Conservation (phyloP, 2,113 vertebrate genomes). For the Thamnophis sirtalis region DNA sequence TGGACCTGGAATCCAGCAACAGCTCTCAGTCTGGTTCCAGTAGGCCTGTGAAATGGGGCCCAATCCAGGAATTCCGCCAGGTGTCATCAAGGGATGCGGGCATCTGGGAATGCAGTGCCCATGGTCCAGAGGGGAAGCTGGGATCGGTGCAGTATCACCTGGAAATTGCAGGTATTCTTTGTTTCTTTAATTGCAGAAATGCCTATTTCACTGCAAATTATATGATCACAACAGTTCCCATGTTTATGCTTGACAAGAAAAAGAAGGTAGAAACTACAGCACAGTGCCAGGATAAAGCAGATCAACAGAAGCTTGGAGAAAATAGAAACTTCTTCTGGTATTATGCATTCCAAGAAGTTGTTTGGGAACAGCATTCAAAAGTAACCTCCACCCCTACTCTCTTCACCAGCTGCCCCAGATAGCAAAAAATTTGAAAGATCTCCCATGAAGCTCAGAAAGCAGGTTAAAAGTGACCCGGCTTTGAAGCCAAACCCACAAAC, state of each 20-base stretch:
- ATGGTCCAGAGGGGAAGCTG: slow-evolving; percentile 46
- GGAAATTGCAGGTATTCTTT: slow-evolving; percentile 51
- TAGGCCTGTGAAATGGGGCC: not conserved
- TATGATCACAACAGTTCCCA: not conserved
- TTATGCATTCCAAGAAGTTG: not conserved
- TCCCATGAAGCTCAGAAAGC: not conserved
- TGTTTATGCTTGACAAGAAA: not conserved
- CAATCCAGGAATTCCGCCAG: slow-evolving; percentile 30
- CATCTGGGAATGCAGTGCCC: slow-evolving; percentile 57
- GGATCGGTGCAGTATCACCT: slow-evolving; percentile 47
- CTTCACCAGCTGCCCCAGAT: not conserved
- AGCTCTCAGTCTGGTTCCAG: not conserved
- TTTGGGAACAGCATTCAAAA: not conserved
- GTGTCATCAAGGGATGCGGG: slow-evolving; percentile 47
- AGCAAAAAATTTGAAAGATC: not conserved
- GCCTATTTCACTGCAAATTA: not conserved
- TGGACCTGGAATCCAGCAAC: not conserved
- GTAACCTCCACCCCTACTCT: not conserved
- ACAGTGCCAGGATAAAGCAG: not conserved
- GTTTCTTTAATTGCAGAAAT: not conserved
- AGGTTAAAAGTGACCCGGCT: not conserved
- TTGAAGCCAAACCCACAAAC: not conserved
- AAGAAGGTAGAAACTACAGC: not conserved
- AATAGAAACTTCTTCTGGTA: not conserved
- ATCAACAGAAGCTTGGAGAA: not conserved